A percentile compares a stretch with the other conserved stretches of the same genome.
These are phyloP conservation scores for Lycophotia porphyrea DNA, from an alignment of 2,888 invertebrate genomes.

Conservation along the genomic window DNA sequence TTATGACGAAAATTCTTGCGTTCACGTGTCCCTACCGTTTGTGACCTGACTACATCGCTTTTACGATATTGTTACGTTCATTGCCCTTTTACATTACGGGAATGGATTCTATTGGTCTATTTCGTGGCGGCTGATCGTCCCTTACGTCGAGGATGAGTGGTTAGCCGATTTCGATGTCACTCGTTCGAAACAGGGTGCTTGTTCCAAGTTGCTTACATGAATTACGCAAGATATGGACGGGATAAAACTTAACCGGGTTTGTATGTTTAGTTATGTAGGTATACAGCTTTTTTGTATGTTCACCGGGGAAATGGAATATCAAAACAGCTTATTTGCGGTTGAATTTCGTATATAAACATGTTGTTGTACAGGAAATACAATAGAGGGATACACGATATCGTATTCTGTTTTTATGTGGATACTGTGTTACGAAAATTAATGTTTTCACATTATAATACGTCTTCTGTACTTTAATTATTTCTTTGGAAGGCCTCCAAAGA, in stretches of 20 bases:
- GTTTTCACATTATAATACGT: neutral
- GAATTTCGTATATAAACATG: conserved; percentile 1
- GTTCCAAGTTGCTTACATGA: conserved; percentile 33
- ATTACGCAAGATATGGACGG: conserved; percentile 32
- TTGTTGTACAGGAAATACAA: neutral
- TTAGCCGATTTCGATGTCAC: conserved; percentile 42
- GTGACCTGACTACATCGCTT: conserved; percentile 70
- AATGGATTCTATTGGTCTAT: conserved; percentile 68
- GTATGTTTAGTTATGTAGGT: conserved; percentile 34
- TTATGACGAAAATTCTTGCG: conserved; percentile 79
- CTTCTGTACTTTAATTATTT: neutral
- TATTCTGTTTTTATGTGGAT: conserved; percentile 1
- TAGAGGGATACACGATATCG: neutral
- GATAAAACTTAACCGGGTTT: conserved; percentile 24
- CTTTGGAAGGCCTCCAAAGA: neutral
- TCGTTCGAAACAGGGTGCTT: conserved; percentile 42
- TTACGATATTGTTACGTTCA: conserved; percentile 77
- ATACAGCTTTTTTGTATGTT: conserved; percentile 24
- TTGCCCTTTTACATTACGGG: conserved; percentile 72
- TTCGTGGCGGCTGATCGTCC: conserved; percentile 60
- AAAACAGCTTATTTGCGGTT: conserved; percentile 15
- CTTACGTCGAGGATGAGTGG: conserved; percentile 60
- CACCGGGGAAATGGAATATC: conserved; percentile 9
- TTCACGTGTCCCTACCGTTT: conserved; percentile 72
- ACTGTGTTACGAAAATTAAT: neutral